These are phyloP conservation scores for Malacoraja senta DNA, from an alignment of 2,797 vertebrate species.

Conservation along the genomic window DNA sequence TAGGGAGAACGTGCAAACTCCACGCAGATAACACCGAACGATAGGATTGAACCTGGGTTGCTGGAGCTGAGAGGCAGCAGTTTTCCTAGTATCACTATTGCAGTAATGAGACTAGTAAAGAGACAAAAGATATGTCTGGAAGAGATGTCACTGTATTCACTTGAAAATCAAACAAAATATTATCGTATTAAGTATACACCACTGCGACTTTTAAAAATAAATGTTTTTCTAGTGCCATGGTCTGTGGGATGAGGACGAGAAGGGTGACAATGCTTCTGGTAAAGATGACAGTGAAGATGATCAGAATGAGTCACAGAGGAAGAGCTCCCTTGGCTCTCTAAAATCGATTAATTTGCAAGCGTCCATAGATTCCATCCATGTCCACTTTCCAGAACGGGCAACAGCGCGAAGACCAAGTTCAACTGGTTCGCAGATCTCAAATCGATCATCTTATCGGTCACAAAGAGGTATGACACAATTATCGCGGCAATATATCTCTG, in stretches of 20 bases:
- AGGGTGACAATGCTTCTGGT: constrained; percentile 54
- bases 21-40: no score
- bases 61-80: no score
- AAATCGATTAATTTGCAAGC: constrained; percentile 76
- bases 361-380: constrained; percentile 71
- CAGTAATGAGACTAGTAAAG: no score
- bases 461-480: constrained; percentile 70
- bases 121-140: no score
- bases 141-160: not conserved
- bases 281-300: constrained; percentile 76
- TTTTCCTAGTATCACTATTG: no score
- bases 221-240: constrained; percentile 75
- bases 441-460: constrained; percentile 71
- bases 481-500: no score
- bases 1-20: no score
- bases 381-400: constrained; percentile 69
- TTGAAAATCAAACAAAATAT: not conserved
- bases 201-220: not conserved
- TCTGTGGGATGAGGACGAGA: constrained; percentile 87
- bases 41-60: no score
- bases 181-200: not conserved
- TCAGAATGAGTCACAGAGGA: constrained; percentile 55
- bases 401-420: constrained; percentile 78
- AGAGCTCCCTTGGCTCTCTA: constrained; percentile 68
- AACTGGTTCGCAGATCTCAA: constrained; percentile 73